Percentiles rank a stretch among this genome's conserved stretches.
phyloP scores from a whole-genome alignment of 2,888 invertebrate species.

The Pammene aurita region DNA sequence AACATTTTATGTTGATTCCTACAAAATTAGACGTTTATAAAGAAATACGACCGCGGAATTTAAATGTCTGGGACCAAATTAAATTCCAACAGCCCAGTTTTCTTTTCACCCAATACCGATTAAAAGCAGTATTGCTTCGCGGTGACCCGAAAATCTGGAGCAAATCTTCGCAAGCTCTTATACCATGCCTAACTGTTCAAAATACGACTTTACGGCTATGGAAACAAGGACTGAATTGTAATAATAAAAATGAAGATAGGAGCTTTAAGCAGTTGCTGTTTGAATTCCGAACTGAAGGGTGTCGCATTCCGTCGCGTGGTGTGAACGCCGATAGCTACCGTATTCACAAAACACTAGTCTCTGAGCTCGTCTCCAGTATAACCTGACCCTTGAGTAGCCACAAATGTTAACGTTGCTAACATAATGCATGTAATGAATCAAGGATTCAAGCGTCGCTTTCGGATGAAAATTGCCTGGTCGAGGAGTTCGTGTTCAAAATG shows the following conservation, averaged over 20 bases:
- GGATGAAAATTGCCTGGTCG: background rate
- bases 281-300: conserved; percentile 34
- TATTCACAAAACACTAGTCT: conserved; percentile 2
- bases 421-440: too few relatives aligned
- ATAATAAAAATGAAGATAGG: conserved; percentile 8
- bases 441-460: background rate
- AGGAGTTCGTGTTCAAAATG: too few relatives aligned
- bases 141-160: conserved; percentile 26
- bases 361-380: background rate
- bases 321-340: conserved; percentile 47
- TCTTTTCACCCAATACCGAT: conserved; percentile 27
- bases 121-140: conserved; percentile 35
- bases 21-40: background rate
- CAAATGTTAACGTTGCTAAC: too few relatives aligned
- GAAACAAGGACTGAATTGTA: background rate
- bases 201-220: background rate
- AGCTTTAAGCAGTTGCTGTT: background rate
- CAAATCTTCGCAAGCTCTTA: background rate
- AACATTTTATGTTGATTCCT: background rate
- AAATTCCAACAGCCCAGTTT: conserved; percentile 22
- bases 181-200: too few relatives aligned
- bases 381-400: background rate
- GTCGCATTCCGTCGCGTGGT: conserved; percentile 40
- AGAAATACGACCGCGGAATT: background rate
- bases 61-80: conserved; percentile 12